These are phyloP conservation scores for Empis stercorea DNA, from an alignment of 2,888 invertebrate genomes.

Conservation along the genomic window DNA sequence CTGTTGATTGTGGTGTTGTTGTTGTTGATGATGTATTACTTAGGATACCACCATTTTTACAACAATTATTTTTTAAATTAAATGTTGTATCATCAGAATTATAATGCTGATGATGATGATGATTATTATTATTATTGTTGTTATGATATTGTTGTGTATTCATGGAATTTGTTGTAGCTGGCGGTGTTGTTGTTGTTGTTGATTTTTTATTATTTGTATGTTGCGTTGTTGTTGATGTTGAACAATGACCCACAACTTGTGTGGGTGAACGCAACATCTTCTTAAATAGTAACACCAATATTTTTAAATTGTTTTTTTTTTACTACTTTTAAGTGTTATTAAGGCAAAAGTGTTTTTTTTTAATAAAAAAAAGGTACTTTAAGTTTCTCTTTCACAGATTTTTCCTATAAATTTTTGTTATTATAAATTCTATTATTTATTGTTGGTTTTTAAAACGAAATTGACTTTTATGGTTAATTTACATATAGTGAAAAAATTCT, in stretches of 20 bases:
- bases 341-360: neutral
- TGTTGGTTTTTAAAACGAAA: neutral
- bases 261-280: slow-evolving; percentile 42
- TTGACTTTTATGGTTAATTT: slow-evolving; percentile 1
- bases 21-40: slow-evolving; percentile 20
- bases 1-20: slow-evolving; percentile 36
- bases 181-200: slow-evolving; percentile 15
- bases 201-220: slow-evolving; percentile 19
- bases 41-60: slow-evolving; percentile 8
- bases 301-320: slow-evolving; percentile 16
- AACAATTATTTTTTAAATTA: slow-evolving; percentile 4
- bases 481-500: too few species aligned
- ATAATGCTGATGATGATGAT: slow-evolving; percentile 3
- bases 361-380: neutral
- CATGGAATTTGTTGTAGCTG: slow-evolving; percentile 10
- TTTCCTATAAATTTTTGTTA: too few species aligned
- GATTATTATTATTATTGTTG: slow-evolving; percentile 8
- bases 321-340: too few species aligned
- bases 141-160: slow-evolving; percentile 10
- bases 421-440: neutral
- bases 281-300: slow-evolving; percentile 19
- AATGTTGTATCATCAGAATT: slow-evolving; percentile 2
- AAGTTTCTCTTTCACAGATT: neutral
- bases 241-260: slow-evolving; percentile 36
- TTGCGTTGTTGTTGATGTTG: slow-evolving; percentile 21